phyloP scores from a whole-genome alignment of 2,888 invertebrate species.

The Pegoplata infirma region DNA sequence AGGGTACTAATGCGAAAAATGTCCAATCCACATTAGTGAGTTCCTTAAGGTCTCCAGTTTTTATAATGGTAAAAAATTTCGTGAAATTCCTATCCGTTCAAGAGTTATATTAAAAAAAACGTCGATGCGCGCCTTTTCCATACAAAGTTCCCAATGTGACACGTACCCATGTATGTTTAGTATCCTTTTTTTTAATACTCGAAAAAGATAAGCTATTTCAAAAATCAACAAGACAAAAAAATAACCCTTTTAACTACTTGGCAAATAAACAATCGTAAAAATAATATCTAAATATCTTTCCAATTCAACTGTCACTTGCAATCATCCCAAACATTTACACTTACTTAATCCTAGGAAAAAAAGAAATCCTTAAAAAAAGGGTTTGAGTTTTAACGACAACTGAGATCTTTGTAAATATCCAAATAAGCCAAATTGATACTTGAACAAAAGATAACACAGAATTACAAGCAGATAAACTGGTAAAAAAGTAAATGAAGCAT shows the following conservation, averaged over 20 bases:
- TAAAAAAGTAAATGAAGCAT: constrained; percentile 52
- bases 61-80: too few relatives aligned
- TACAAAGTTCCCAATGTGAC: too few relatives aligned
- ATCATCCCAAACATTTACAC: constrained; percentile 64
- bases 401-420: constrained; percentile 30
- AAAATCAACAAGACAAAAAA: too few relatives aligned
- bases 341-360: constrained; percentile 1
- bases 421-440: constrained; percentile 33
- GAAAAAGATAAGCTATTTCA: too few relatives aligned
- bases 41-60: too few relatives aligned
- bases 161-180: too few relatives aligned
- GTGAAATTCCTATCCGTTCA: too few relatives aligned
- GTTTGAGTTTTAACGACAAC: not conserved
- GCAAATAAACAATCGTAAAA: not conserved
- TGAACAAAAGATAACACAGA: constrained; percentile 8
- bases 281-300: not conserved
- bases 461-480: not conserved
- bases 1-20: too few relatives aligned
- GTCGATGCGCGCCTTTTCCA: too few relatives aligned
- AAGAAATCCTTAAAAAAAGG: not conserved
- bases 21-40: too few relatives aligned
- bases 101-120: too few relatives aligned
- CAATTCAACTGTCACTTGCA: constrained; percentile 70
- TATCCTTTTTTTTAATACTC: too few relatives aligned
- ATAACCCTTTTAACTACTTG: not conserved